Evolutionary conservation across 92 coral and sea anemone species (phyloP).

Genomic region (Epizoanthus fatuus): DNA sequence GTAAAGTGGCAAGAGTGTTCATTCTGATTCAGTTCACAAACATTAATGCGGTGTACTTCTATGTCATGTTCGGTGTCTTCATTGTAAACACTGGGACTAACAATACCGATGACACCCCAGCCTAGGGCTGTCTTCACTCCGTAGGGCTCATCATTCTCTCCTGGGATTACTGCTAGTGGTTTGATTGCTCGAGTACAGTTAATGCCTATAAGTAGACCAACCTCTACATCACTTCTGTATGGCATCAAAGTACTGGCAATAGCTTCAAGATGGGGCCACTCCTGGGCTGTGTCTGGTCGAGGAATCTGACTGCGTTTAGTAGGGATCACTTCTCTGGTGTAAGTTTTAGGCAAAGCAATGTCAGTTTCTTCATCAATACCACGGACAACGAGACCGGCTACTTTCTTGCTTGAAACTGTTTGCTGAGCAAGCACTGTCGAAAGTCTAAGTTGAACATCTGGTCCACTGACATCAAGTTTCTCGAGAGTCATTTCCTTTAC

Average conservation of each 20-base stretch:
- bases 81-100: no score
- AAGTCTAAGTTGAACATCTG: conserved; percentile 51
- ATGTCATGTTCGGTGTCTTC: no score
- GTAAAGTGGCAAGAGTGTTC: no score
- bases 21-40: no score
- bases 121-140: no score
- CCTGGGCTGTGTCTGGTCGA: conserved; percentile 63
- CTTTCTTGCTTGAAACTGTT: conserved; percentile 39
- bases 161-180: conserved; percentile 62
- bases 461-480: conserved; percentile 43
- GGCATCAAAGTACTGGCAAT: conserved; percentile 59
- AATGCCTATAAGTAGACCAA: conserved; percentile 69
- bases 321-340: conserved; percentile 55
- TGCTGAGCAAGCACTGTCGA: conserved; percentile 64
- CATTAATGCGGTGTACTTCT: no score
- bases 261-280: conserved; percentile 63
- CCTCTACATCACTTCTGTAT: conserved; percentile 39
- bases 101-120: no score
- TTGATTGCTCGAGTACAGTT: conserved; percentile 66
- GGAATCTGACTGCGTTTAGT: conserved; percentile 61
- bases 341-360: conserved; percentile 64
- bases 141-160: conserved; percentile 63
- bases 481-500: conserved; percentile 51
- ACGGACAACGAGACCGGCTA: conserved; percentile 59
- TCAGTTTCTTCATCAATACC: conserved; percentile 52